These are phyloP conservation scores for Pempheris klunzingeri DNA, from an alignment of 2,797 vertebrate genomes.

Conservation along the genomic window DNA sequence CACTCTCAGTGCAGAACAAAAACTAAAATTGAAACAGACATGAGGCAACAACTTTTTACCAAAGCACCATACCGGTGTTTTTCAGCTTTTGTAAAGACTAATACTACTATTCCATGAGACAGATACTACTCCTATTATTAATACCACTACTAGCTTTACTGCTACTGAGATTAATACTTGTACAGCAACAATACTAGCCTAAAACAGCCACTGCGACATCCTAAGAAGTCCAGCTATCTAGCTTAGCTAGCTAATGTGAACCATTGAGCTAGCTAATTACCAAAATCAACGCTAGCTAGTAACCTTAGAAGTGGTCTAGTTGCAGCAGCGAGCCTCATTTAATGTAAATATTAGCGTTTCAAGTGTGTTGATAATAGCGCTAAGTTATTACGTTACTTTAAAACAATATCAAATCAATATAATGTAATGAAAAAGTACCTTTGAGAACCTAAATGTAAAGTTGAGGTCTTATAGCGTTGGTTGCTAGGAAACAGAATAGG, in stretches of 20 bases:
- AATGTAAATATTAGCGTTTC: background rate
- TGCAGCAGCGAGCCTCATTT: background rate
- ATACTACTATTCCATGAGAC: background rate
- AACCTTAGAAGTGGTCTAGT: background rate
- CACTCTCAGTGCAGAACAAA: no score
- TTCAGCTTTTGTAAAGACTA: background rate
- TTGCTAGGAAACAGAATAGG: constrained; percentile 45
- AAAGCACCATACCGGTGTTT: background rate
- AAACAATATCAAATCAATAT: background rate
- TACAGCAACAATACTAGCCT: background rate
- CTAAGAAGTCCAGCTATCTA: background rate
- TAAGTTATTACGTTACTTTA: background rate
- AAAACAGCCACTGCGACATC: background rate
- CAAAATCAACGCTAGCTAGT: no score
- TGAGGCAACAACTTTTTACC: background rate
- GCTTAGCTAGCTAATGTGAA: background rate
- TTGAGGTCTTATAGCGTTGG: background rate
- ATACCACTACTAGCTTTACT: background rate
- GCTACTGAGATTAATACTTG: background rate
- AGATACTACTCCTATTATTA: no score
- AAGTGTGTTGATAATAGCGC: background rate
- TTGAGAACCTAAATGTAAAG: background rate
- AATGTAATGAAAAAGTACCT: background rate
- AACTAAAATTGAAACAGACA: background rate
- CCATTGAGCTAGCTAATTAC: background rate